phyloP scores from a whole-genome alignment of 2,888 invertebrate genomes.

The Microdon myrmicae region DNA sequence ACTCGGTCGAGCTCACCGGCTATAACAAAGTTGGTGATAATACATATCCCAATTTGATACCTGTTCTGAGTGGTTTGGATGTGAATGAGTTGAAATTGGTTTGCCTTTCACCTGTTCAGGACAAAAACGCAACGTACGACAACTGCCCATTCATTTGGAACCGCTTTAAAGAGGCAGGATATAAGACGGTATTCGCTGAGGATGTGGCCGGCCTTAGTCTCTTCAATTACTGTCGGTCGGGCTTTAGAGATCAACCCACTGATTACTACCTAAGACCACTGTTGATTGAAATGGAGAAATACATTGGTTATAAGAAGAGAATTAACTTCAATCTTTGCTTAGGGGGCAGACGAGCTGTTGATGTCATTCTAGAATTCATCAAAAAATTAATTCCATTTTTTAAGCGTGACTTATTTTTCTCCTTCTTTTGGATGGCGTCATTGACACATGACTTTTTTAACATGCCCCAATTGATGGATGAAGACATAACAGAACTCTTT shows the following conservation, averaged over 20 bases:
- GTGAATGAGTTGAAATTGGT: constrained; percentile 73
- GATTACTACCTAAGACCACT: constrained; percentile 86
- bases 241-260: constrained; percentile 82
- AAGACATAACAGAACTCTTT: constrained; percentile 58
- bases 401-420: constrained; percentile 75
- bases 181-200: constrained; percentile 83
- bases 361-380: constrained; percentile 78
- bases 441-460: constrained; percentile 88
- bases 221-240: constrained; percentile 82
- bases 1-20: constrained; percentile 81
- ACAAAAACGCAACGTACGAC: constrained; percentile 73
- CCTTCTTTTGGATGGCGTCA: constrained; percentile 85
- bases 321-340: constrained; percentile 60
- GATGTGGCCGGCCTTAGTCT: constrained; percentile 82
- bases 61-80: constrained; percentile 79
- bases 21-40: constrained; percentile 96
- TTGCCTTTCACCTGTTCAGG: constrained; percentile 71
- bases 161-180: constrained; percentile 77
- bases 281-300: constrained; percentile 74
- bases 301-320: constrained; percentile 72
- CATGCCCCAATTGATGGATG: constrained; percentile 80
- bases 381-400: constrained; percentile 73
- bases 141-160: constrained; percentile 88
- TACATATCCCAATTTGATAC: constrained; percentile 89
- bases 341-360: constrained; percentile 71